A percentile compares a stretch with the other conserved stretches of the same genome.
These are phyloP conservation scores for Lagorchestes hirsutus DNA, from an alignment of 2,797 vertebrate species.

Conservation along the genomic window DNA sequence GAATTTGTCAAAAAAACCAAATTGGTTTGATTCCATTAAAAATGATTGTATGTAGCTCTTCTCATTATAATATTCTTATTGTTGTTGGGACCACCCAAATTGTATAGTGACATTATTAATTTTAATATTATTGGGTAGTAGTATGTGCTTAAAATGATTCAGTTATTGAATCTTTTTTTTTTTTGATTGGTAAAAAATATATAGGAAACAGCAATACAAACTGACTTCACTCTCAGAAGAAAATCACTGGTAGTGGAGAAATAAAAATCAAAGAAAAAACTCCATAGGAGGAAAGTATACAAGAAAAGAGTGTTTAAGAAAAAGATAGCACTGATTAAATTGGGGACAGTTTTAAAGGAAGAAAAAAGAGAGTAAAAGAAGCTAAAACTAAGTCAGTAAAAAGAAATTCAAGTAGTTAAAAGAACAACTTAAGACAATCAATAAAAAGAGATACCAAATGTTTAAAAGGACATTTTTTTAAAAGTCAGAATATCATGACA, in stretches of 20 bases:
- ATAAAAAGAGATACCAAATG: neutral
- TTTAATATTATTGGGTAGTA: slow-evolving; percentile 11
- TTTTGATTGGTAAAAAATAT: neutral
- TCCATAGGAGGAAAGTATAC: neutral
- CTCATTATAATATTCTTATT: neutral
- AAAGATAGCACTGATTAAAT: neutral
- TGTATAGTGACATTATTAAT: neutral
- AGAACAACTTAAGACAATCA: neutral
- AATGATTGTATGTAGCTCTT: slow-evolving; percentile 7
- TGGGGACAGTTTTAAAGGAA: neutral
- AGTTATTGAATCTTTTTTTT: neutral
- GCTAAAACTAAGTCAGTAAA: neutral
- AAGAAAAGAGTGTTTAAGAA: neutral
- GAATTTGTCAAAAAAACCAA: slow-evolving; percentile 19
- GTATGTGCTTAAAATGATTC: neutral
- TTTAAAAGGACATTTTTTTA: neutral
- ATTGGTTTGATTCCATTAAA: neutral
- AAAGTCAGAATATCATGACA: neutral
- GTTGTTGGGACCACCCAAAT: slow-evolving; percentile 14
- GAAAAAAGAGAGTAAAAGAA: neutral
- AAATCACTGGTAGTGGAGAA: neutral
- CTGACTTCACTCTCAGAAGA: neutral
- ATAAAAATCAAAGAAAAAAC: slow-evolving; percentile 53
- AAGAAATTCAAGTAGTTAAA: fast-evolving
- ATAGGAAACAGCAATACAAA: slow-evolving; percentile 34